Evolutionary conservation across 2,797 vertebrate genomes (phyloP).

Genomic region (Clamator glandarius): DNA sequence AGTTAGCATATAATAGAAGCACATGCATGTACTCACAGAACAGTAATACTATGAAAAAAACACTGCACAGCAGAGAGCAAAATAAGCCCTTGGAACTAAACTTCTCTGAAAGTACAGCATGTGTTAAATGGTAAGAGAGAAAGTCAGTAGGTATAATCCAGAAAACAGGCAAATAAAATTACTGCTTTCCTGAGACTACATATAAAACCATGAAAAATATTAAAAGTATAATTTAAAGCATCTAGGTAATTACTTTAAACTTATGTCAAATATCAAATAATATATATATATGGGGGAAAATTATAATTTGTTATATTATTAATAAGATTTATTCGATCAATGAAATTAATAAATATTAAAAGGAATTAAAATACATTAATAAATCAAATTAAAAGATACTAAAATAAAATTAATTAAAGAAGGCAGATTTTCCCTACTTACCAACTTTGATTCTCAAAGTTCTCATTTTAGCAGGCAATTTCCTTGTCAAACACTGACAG

Average conservation of each 20-base stretch:
- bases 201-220: neutral
- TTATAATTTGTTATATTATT: neutral
- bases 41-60: neutral
- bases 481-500: slow-evolving; percentile 81
- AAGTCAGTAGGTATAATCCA: neutral
- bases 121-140: neutral
- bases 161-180: neutral
- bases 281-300: neutral
- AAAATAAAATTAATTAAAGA: neutral
- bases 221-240: neutral
- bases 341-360: neutral
- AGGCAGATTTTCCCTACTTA: slow-evolving; percentile 50
- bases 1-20: neutral
- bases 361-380: neutral
- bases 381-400: neutral
- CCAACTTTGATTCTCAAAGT: slow-evolving; percentile 79
- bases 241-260: neutral
- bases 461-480: slow-evolving; percentile 77
- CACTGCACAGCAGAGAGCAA: neutral
- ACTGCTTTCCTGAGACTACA: neutral
- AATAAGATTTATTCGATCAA: neutral
- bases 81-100: neutral
- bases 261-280: neutral
- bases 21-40: neutral
- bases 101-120: neutral